Evolutionary conservation across 2,113 vertebrate species (phyloP).

Genomic region (Nipponia nippon): DNA sequence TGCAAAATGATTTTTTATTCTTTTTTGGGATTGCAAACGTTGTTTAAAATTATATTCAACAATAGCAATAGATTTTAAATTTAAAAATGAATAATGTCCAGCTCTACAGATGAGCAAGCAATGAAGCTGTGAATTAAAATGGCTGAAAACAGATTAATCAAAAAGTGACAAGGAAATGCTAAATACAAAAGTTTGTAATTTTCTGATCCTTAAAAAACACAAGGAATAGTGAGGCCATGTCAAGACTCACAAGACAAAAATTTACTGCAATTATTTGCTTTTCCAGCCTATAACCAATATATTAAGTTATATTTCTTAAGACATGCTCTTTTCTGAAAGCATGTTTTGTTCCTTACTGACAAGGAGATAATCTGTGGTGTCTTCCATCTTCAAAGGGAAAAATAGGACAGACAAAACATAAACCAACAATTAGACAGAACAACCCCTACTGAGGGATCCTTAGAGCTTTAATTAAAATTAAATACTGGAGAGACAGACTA

Average conservation of each 20-base stretch:
- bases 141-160: background rate
- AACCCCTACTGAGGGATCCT: background rate
- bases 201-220: background rate
- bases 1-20: background rate
- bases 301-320: background rate
- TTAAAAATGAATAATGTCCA: background rate
- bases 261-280: background rate
- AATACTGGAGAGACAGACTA: background rate
- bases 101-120: background rate
- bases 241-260: background rate
- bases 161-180: background rate
- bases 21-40: background rate
- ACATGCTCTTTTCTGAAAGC: background rate
- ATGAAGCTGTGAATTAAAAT: background rate
- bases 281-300: background rate
- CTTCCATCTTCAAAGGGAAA: background rate
- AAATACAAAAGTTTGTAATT: background rate
- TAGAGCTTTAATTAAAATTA: background rate
- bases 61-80: background rate
- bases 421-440: background rate
- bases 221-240: background rate
- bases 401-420: background rate
- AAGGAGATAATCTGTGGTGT: background rate
- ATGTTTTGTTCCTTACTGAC: background rate
- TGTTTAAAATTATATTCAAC: background rate